Percentiles rank a stretch among this genome's conserved stretches.
Evolutionary conservation across 2,797 vertebrate genomes (phyloP).

Genomic region (Ciconia nigra): DNA sequence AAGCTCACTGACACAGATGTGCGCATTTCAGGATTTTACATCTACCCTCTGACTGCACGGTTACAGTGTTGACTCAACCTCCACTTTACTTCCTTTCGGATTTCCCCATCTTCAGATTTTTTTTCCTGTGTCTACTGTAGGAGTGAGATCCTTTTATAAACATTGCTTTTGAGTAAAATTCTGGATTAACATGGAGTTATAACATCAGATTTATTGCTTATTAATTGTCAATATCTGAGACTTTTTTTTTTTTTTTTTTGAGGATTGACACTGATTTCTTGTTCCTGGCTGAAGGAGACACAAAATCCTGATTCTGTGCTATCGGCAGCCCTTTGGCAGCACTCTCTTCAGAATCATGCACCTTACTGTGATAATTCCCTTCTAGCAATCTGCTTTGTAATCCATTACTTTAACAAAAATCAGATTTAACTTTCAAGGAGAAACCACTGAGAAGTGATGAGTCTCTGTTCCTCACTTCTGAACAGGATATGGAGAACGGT

Average conservation of each 20-base stretch:
- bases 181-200: neutral
- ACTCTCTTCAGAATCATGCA: neutral
- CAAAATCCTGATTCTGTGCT: neutral
- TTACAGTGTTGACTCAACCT: constrained; percentile 3
- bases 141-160: neutral
- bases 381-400: neutral
- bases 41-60: neutral
- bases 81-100: constrained; percentile 6
- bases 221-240: neutral
- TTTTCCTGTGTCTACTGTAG: neutral
- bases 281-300: neutral
- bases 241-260: neutral
- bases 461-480: neutral
- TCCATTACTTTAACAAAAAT: neutral
- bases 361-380: neutral
- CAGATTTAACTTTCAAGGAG: neutral
- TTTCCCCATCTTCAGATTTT: constrained; percentile 15
- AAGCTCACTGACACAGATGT: neutral
- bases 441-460: neutral
- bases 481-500: neutral
- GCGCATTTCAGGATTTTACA: constrained; percentile 6
- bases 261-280: neutral
- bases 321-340: neutral
- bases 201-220: neutral
- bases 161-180: neutral